Base-by-base conservation (phyloP, 1,140 invertebrate genomes). In the Lucilia sericata region DNA sequence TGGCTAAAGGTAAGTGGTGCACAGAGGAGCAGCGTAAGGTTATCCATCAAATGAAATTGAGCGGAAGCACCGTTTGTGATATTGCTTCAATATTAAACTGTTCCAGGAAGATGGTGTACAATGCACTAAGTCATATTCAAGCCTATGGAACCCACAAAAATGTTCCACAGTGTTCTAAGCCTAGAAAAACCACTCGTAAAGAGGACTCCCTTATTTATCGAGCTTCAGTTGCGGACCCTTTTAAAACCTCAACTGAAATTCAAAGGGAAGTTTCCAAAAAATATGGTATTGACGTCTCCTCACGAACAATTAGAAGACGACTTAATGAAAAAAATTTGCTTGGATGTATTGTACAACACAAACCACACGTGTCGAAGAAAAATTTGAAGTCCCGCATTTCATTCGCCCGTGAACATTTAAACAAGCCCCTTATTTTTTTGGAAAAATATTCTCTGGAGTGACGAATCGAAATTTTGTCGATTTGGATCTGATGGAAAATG, bases 371-470 rank as follows among this genome's bases (percentile, higher is more conserved):
- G 9, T 75, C 82, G 74, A 21, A 19, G 14, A 70, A n/a, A 7
- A 55, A 55, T 55, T 55, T 55, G 17, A 55, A 55, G 3, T 55
- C 2, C 8, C 30, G 82, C 14, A 30, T 86, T 74, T 21, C 83
- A 9, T 88, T 86, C 82, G 84, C 85, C 81, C 85, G 85, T 55
- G 74, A 86, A 19, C 70, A 86, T 85, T 19, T 84, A 34, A 82
- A 83, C 17, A 84, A 34, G 55, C 36, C 47, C 12, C 3, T 49
- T 42, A 34, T 17, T 34, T 78, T n/a, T 78, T 51, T 86, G 84
- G 75, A 86, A 81, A 51, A 85, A 78, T 36, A 47, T 83, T 14
- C 34, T 85, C 12, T 85, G 84, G 74, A 83, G 21, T 74, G 84
- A 85, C 25, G 81, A 86, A 84, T 21, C 51, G 14, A 85, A 86